Conservation (phyloP, 2,797 vertebrate genomes). For the Borostomias antarcticus region DNA sequence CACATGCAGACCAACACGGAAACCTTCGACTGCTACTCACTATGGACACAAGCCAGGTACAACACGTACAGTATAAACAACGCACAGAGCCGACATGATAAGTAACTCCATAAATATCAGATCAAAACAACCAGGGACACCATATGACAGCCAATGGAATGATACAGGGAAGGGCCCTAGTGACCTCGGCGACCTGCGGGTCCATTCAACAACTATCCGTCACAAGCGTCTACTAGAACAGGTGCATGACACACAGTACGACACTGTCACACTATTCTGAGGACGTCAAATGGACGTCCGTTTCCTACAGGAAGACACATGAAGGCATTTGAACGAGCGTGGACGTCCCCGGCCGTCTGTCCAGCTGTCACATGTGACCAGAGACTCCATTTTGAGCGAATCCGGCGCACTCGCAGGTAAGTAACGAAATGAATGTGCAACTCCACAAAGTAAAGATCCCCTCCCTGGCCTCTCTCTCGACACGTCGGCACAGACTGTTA, state of each 20-base stretch:
- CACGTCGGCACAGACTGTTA: slow-evolving; percentile 13
- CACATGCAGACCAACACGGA: too few relatives aligned
- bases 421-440: slow-evolving; percentile 37
- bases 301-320: slow-evolving; percentile 25
- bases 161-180: neutral
- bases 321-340: slow-evolving; percentile 58
- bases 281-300: neutral
- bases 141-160: slow-evolving; percentile 3
- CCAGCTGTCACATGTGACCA: neutral
- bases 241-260: slow-evolving; percentile 17
- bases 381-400: slow-evolving; percentile 1
- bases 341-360: slow-evolving; percentile 11
- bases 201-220: neutral
- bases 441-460: neutral
- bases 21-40: slow-evolving; percentile 1
- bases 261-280: neutral
- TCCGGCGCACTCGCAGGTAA: neutral
- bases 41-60: slow-evolving; percentile 18
- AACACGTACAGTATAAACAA: slow-evolving; percentile 11
- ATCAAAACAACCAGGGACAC: slow-evolving; percentile 16
- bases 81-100: slow-evolving; percentile 14
- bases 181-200: neutral
- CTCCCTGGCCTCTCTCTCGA: slow-evolving; percentile 2
- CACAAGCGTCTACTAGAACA: slow-evolving; percentile 12
- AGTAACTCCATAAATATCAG: slow-evolving; percentile 13